These are phyloP conservation scores for Acrossocheilus fasciatus DNA, from an alignment of 2,797 vertebrate species.

Conservation along the genomic window DNA sequence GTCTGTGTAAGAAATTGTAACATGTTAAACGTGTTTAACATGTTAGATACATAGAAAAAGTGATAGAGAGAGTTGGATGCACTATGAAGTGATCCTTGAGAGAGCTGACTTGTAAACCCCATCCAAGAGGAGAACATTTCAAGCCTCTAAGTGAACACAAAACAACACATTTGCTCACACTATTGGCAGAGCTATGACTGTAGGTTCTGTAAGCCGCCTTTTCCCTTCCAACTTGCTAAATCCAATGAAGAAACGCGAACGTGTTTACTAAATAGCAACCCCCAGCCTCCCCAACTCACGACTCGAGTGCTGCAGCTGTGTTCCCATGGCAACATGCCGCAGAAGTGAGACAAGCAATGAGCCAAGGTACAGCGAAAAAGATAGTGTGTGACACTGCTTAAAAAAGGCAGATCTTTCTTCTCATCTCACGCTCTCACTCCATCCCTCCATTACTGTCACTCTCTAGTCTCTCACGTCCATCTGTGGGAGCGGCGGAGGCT, in stretches of 20 bases:
- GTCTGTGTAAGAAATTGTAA: not conserved
- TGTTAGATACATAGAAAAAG: not conserved
- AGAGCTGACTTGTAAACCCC: not conserved
- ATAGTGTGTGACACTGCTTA: slow-evolving; percentile 45
- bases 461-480: not conserved
- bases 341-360: slow-evolving; percentile 59
- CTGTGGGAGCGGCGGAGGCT: no score
- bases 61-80: not conserved
- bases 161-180: slow-evolving; percentile 32
- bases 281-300: slow-evolving; percentile 59
- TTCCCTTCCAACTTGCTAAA: slow-evolving; percentile 43
- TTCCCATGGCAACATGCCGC: slow-evolving; percentile 63
- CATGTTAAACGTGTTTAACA: not conserved
- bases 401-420: slow-evolving; percentile 27
- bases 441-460: slow-evolving; percentile 32
- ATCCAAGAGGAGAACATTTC: slow-evolving; percentile 10
- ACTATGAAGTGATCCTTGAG: not conserved
- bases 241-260: slow-evolving; percentile 50
- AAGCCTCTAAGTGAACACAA: slow-evolving; percentile 10
- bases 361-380: slow-evolving; percentile 56
- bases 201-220: slow-evolving; percentile 5
- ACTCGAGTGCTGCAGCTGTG: slow-evolving; percentile 62
- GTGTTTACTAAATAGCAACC: slow-evolving; percentile 63
- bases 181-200: not conserved
- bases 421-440: slow-evolving; percentile 9